Percentiles rank a stretch among this genome's conserved stretches.
phyloP scores from a whole-genome alignment of 2,888 invertebrate species.

The Punctoribates punctum region DNA sequence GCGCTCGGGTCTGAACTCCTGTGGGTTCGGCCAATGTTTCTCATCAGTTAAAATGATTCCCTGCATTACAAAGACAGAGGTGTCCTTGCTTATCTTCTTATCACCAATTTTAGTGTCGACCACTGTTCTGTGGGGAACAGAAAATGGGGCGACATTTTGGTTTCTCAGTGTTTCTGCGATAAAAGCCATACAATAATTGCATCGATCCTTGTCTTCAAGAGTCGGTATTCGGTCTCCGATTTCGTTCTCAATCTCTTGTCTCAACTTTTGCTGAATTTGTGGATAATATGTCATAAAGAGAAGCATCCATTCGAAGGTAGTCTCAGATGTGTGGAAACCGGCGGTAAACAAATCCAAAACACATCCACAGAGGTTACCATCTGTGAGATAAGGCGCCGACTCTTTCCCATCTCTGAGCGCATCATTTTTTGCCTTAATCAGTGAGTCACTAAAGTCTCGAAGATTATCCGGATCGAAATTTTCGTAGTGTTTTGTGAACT shows the following conservation, averaged over 20 bases:
- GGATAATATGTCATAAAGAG: neutral
- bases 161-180: conserved; percentile 13
- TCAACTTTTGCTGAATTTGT: neutral
- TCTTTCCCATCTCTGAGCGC: neutral
- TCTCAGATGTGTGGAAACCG: neutral
- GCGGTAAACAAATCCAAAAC: neutral
- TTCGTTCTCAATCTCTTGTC: conserved; percentile 11
- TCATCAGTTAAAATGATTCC: neutral
- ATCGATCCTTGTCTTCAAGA: neutral
- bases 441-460: conserved; percentile 8
- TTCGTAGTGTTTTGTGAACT: neutral
- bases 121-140: neutral
- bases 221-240: neutral
- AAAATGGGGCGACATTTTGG: neutral
- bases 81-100: neutral
- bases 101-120: neutral
- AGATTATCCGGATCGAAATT: neutral
- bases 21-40: conserved; percentile 4
- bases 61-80: neutral
- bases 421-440: conserved; percentile 4
- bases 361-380: neutral
- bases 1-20: conserved; percentile 12
- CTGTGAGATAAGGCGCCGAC: conserved; percentile 5
- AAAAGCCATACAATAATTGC: conserved; percentile 6
- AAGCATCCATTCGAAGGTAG: neutral